Base-by-base conservation (phyloP, 2,797 vertebrate genomes). In the Scolopax rusticola region DNA sequence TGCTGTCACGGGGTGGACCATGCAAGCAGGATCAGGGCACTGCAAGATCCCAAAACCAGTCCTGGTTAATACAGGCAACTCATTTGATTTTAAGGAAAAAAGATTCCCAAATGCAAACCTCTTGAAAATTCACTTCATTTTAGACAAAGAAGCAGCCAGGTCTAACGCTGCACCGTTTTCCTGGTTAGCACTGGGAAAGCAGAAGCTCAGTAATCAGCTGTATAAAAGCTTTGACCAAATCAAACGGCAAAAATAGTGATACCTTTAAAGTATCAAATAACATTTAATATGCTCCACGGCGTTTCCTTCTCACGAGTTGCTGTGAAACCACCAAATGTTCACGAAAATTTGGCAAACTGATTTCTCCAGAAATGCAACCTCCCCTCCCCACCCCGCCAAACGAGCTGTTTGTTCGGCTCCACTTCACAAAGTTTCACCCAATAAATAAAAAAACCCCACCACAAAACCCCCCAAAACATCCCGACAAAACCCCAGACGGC, bases 401-500 rank as follows among this genome's bases (percentile, higher is more conserved):
- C 1, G 40, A 92, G 51, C 17, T 65, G 4, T 56, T 84, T 76
- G 54, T 54, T 12, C n/a, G 41, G 40, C 91, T 86, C 61, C 76
- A 21, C 43, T 68, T 54, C 38, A 40, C 67, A 38, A 93, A 85
- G 75, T 83, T 87, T 68, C 57, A 18, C 32, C 56, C 60, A 57
- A 36, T 64, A 7, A 50, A 47, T 68, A 19, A 32, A 65, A 89
- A 89, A 40, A 41, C 48, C 24, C n/a, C 4, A 33, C 41, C 59
- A 86, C 28, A 15, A 33, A 16, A 30, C 30, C 20, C 19, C 21
- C 45, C 47, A 61, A 45, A 32, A 69, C 77, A 24, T 38, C 53
- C 57, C 12, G 0, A 88, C 83, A 93, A 94, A 96, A 86, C 70
- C 74, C 87, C 94, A 95, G 95, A 95, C 93, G 0, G 77, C 40